A percentile compares a stretch with the other conserved stretches of the same genome.
These are phyloP conservation scores for Taphrorychus bicolor DNA, from an alignment of 2,888 invertebrate species.

Conservation along the genomic window DNA sequence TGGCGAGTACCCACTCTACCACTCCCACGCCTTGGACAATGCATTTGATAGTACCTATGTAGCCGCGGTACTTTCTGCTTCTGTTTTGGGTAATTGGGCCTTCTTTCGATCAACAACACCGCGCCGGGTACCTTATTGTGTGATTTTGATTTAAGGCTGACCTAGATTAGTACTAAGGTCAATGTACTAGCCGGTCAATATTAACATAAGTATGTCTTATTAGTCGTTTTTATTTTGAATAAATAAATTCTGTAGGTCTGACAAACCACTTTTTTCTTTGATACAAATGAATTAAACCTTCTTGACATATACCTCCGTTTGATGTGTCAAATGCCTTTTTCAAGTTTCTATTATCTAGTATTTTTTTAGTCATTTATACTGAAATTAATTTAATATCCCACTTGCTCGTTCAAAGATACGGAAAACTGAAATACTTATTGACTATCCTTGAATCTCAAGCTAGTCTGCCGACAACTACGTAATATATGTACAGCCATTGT, in stretches of 20 bases:
- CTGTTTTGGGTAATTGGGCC: slow-evolving; percentile 26
- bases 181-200: slow-evolving; percentile 9
- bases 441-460: slow-evolving; percentile 1
- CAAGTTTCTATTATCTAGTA: no score
- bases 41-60: slow-evolving; percentile 23
- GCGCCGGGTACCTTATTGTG: slow-evolving; percentile 8
- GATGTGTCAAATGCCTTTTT: no score
- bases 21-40: slow-evolving; percentile 25
- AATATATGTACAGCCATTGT: slow-evolving; percentile 38
- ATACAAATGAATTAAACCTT: no score
- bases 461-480: slow-evolving; percentile 16
- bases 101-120: slow-evolving; percentile 16
- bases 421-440: background rate
- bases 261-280: no score
- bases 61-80: slow-evolving; percentile 24
- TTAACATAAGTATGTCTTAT: background rate
- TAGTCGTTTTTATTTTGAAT: background rate
- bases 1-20: slow-evolving; percentile 2
- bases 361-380: no score
- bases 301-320: no score
- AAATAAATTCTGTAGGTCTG: background rate
- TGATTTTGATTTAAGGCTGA: slow-evolving; percentile 12
- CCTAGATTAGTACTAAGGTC: slow-evolving; percentile 12
- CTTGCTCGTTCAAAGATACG: no score
- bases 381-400: no score